Evolutionary conservation across 2,888 invertebrate genomes (phyloP), one percentile per base, ranked within the genome.

Genomic region (Dorcus hopei): DNA sequence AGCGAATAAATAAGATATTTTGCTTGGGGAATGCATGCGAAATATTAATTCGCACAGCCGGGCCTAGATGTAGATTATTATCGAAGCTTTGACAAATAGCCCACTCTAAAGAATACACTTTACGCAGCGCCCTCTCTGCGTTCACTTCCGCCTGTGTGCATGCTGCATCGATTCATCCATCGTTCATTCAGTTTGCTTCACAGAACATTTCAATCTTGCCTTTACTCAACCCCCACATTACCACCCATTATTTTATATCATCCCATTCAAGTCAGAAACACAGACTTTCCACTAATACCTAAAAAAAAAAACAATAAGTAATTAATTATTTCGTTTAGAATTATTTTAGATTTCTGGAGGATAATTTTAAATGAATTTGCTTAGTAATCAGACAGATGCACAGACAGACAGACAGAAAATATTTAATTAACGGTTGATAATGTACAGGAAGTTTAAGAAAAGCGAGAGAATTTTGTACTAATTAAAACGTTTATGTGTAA

Each of bases 201-300:
- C 66, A 66, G 66, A 69, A 70, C 68, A 68, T 69, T 70, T 69
- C 70, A 70, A 68, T 70, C 67, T 70, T 69, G 66, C 64, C 64
- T 45, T 42, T 53, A 11, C 45, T 45, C 40, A 43, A 14, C 26
- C 9, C 40, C 14, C 39, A 9, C 47, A 52, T 57, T 57, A 57
- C 47, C 52, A 47, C 56, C 51, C 39, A 57, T 53, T 40, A 54
- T 54, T 54, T 48, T 11, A 26, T 23, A 54, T 54, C 48, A 47
- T 39, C 19, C 47, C 19, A 48, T 26, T 45, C 39, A 54, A 54
- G 38, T 53, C 45, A 38, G 38, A 50, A 50, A 50, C 50, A 50
- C 45, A 33, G 16, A 53, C 38, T 43, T 45, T 47, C 45, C 14
- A 64, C 45, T 45, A 19, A 11, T 16, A 9, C 26, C 6, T 33